Evolutionary conservation across 2,888 invertebrate genomes (phyloP), one percentile per base, ranked within the genome.

Genomic region (Suillia variegata): DNA sequence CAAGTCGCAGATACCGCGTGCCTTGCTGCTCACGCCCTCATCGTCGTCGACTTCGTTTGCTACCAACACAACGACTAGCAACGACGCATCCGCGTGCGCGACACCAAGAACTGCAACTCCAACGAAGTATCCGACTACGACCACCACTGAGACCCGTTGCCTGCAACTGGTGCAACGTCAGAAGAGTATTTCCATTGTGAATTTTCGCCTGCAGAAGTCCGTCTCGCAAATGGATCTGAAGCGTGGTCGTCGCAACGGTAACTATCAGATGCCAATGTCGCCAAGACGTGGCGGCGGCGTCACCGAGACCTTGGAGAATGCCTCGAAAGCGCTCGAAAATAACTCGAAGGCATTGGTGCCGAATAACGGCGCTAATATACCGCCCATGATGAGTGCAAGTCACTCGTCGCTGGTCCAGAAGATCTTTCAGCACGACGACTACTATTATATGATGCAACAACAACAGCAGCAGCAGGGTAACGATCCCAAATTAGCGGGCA

Each of bases 181-280:
- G 26, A 67, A 65, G 22, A 67, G 75, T 0, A n/a, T n/a, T n/a
- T 59, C 71, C n/a, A 70, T 75, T 42, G 56, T 76, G 8, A 72
- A 68, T 24, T 77, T 70, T 54, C 71, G 65, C 1, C 67, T 71
- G 4, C 67, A 75, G 13, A 80, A 79, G 47, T 79, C 80, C 0
- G 56, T 73, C 0, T 78, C 80, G 0, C 78, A 78, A 65, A 80
- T 78, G 73, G 80, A 80, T 56, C 71, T 80, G 24, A 75, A 72
- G 56, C 71, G 73, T 15, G 66, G 70, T 0, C 70, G 74, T 3
- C 75, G 77, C 22, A 68, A 66, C 0, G 67, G 69, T 8, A 67
- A 65, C 55, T 68, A 69, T 52, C 45, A 69, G 55, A 13, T 42
- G 21, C 20, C 60, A 4, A 20, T 4, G 17, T 15, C 17, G 47